Percentiles rank a stretch among this genome's conserved stretches.
Conservation (phyloP, 2,888 invertebrate species). For the Lagria hirta region DNA sequence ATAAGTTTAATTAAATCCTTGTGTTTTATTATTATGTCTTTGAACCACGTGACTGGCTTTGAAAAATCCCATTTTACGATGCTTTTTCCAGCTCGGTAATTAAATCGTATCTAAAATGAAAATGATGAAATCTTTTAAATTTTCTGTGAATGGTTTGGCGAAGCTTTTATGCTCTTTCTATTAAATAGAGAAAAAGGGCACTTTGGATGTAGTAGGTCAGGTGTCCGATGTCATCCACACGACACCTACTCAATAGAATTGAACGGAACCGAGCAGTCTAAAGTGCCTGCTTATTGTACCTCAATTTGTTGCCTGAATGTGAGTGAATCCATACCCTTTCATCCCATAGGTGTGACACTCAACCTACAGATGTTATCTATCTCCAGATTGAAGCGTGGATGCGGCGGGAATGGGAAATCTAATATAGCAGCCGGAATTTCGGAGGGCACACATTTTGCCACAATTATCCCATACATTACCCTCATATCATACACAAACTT, state of each 20-base stretch:
- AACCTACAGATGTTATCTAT: slow-evolving; percentile 29
- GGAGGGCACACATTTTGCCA: neutral
- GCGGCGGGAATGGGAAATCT: slow-evolving; percentile 23
- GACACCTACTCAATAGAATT: slow-evolving; percentile 40
- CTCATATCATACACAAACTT: too few relatives aligned
- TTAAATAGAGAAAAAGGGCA: slow-evolving; percentile 26
- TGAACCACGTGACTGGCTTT: slow-evolving; percentile 34
- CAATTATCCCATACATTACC: too few relatives aligned
- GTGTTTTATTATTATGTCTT: slow-evolving; percentile 53
- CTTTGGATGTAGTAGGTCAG: slow-evolving; percentile 33
- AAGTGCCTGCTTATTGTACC: slow-evolving; percentile 45
- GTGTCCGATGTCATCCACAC: slow-evolving; percentile 43
- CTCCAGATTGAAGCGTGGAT: slow-evolving; percentile 21
- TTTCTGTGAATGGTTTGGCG: slow-evolving; percentile 17
- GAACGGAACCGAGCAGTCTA: slow-evolving; percentile 40
- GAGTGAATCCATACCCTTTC: slow-evolving; percentile 40
- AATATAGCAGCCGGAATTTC: too few relatives aligned
- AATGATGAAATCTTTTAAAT: slow-evolving; percentile 12
- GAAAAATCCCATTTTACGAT: too few relatives aligned
- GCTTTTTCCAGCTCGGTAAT: too few relatives aligned
- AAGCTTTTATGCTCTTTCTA: slow-evolving; percentile 3
- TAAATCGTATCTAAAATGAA: too few relatives aligned
- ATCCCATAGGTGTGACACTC: slow-evolving; percentile 32
- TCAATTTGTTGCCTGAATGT: slow-evolving; percentile 42
- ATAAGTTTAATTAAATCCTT: slow-evolving; percentile 57